These are phyloP conservation scores for Gordius sp. DNA, from an alignment of 2,888 invertebrate genomes.

Conservation along the genomic window DNA sequence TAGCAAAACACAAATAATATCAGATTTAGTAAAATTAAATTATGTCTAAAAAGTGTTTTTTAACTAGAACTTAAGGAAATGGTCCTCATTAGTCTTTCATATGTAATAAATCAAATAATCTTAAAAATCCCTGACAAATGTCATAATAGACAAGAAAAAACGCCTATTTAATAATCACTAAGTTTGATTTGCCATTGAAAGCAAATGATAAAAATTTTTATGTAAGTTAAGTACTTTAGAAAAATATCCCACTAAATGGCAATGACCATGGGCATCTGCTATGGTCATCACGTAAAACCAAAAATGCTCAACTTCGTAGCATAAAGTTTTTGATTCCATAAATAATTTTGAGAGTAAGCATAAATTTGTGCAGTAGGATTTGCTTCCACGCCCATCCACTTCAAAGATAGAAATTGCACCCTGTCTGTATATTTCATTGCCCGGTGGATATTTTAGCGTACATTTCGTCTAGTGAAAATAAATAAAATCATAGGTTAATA, in stretches of 20 bases:
- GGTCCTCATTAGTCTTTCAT: too few species aligned
- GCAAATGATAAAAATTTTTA: too few species aligned
- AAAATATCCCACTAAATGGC: slow-evolving; percentile 3
- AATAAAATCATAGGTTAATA: too few species aligned
- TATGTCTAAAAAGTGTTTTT: too few species aligned
- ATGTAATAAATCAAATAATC: too few species aligned
- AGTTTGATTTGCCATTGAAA: too few species aligned
- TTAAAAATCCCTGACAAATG: too few species aligned
- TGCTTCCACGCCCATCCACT: background rate
- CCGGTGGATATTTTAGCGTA: slow-evolving; percentile 3
- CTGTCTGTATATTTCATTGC: slow-evolving; percentile 10
- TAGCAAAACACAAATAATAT: too few species aligned
- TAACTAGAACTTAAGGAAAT: too few species aligned
- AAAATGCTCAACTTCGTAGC: slow-evolving; percentile 7
- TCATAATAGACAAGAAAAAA: too few species aligned
- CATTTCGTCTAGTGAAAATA: background rate
- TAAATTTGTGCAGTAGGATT: background rate
- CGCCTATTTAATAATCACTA: too few species aligned
- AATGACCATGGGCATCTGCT: background rate
- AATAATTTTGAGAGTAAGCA: slow-evolving; percentile 9
- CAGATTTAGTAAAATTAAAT: too few species aligned
- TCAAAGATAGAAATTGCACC: background rate
- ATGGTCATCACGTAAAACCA: slow-evolving; percentile 13
- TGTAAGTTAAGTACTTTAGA: background rate
- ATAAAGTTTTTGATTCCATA: slow-evolving; percentile 10